A percentile compares a stretch with the other conserved stretches of the same genome.
Evolutionary conservation across 2,797 vertebrate species (phyloP).

Genomic region (Gadopsis marmoratus): DNA sequence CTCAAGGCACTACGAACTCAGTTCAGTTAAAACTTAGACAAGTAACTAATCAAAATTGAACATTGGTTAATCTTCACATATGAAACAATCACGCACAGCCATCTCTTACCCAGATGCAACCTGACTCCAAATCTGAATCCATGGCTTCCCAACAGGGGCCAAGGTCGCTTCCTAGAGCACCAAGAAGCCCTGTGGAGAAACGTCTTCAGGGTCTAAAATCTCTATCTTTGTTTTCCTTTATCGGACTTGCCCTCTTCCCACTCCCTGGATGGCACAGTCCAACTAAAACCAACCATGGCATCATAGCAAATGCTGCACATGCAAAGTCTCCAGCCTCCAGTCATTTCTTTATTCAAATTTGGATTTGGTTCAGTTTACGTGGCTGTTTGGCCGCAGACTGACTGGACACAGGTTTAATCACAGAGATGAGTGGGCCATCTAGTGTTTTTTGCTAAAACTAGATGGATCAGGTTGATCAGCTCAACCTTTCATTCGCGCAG

Average conservation of each 20-base stretch:
- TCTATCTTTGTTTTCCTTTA: conserved; percentile 7
- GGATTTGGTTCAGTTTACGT: conserved; percentile 39
- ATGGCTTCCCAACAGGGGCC: conserved; percentile 31
- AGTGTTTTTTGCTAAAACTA: conserved; percentile 22
- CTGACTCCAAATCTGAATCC: conserved; percentile 45
- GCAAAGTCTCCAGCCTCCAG: conserved; percentile 60
- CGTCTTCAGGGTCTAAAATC: background rate
- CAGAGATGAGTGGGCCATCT: conserved; percentile 14
- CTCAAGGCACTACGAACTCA: background rate
- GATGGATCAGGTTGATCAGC: conserved; percentile 10
- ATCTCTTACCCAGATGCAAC: conserved; percentile 74
- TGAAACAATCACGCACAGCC: conserved; percentile 4
- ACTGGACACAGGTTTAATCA: conserved; percentile 34
- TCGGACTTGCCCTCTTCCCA: conserved; percentile 5
- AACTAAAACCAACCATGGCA: conserved; percentile 25
- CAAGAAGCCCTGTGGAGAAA: background rate
- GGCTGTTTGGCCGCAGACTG: conserved; percentile 41
- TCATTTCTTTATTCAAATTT: conserved; percentile 79
- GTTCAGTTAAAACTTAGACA: background rate
- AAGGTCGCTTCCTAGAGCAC: background rate
- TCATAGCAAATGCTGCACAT: conserved; percentile 36
- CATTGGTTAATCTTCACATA: background rate
- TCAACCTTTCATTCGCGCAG: background rate
- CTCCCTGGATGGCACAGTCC: background rate
- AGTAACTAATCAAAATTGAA: background rate